Base-by-base conservation (phyloP, 2,113 vertebrate genomes). In the Tamias sibiricus region DNA sequence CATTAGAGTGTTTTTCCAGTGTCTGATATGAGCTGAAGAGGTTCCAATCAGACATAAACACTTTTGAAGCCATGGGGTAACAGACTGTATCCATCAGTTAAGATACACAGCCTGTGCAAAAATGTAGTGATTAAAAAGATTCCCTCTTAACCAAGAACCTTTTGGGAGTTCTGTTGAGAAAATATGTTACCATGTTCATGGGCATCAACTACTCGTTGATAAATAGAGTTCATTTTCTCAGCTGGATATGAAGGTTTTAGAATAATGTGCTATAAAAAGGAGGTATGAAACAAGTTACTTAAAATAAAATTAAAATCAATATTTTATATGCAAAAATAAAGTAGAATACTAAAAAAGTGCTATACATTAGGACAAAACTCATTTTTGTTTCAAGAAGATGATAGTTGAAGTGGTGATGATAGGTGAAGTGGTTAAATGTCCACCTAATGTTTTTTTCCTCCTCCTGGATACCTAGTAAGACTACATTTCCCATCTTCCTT, bases 21-120 rank as follows among this genome's bases (percentile, higher is more conserved):
- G 74, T 96, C 13, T 12, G 64, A 40, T 66, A 95, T 11, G 93
- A 82, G 81, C 32, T 82, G 52, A 95, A 24, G 64, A 80, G 14
- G 86, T 97, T 98, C 44, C 59, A 90, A 74, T 90, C 79, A 97
- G 92, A 96, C 90, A 95, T 69, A 86, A 64, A 97, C 69, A 89
- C 80, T 57, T 88, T 8, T 13, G 44, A 84, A 91, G 47, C 52
- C 49, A 83, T 22, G 19, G 80, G 16, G 16, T 82, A 92, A 54
- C 82, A 97, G 75, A 68, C 95, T 47, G 59, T 28, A 74, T 87
- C 26, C 62, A 57, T 62, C 87, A 87, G 80, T 66, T 52, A 77
- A 74, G 42, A 49, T 47, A 47, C n/a, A 62, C 28, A 93, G 8
- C 20, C 44, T 81, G 22, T 0, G 96, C 83, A 94, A 89, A 35